Conservation (phyloP, 2,888 invertebrate species). For the Herminia tarsipennalis region DNA sequence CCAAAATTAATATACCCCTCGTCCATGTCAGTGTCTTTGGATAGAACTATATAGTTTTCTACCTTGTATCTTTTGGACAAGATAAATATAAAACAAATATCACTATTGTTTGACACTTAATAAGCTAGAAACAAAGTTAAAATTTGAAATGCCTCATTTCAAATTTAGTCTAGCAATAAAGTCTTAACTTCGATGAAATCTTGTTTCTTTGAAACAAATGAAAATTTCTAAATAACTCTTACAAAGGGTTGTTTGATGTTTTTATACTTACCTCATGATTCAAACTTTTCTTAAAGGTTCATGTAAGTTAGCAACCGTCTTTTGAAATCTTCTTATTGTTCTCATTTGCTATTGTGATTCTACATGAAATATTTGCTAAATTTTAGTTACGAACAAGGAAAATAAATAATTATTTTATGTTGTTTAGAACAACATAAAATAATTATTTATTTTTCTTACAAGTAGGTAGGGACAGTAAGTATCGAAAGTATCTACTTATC, state of each 20-base stretch:
- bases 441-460: too few species aligned
- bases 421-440: too few species aligned
- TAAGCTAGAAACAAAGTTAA: neutral
- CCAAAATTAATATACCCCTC: too few species aligned
- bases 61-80: too few species aligned
- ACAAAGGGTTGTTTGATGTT: constrained; percentile 24
- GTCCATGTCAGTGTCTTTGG: too few species aligned
- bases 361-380: constrained; percentile 4
- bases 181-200: constrained; percentile 10
- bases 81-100: too few species aligned
- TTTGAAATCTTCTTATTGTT: constrained; percentile 3
- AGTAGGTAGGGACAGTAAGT: too few species aligned
- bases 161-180: constrained; percentile 10
- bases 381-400: constrained; percentile 2
- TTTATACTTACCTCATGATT: constrained; percentile 13
- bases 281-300: constrained; percentile 13
- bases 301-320: constrained; percentile 5
- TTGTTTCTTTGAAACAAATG: constrained; percentile 26
- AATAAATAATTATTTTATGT: neutral
- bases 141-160: too few species aligned
- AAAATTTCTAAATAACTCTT: constrained; percentile 22
- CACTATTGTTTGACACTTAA: neutral
- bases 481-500: too few species aligned
- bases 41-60: too few species aligned
- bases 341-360: neutral